A percentile compares a stretch with the other conserved stretches of the same genome.
phyloP scores from a whole-genome alignment of 1,140 invertebrate species.

The Mercenaria mercenaria region DNA sequence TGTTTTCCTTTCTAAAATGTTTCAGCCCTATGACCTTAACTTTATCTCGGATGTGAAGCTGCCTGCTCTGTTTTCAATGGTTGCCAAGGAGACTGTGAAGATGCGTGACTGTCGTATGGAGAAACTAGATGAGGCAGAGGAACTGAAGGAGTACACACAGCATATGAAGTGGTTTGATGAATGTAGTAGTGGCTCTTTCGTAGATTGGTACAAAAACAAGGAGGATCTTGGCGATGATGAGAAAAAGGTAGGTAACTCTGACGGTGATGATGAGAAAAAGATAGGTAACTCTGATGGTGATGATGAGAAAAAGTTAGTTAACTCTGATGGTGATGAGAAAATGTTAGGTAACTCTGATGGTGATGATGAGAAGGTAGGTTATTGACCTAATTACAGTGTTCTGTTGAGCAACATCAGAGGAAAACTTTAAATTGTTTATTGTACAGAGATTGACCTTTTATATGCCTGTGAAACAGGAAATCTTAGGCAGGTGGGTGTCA shows the following conservation, averaged over 20 bases:
- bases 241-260: conserved; percentile 74
- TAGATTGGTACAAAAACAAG: conserved; percentile 78
- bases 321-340: conserved; percentile 67
- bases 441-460: no score
- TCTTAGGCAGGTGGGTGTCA: no score
- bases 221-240: conserved; percentile 75
- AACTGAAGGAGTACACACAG: conserved; percentile 81
- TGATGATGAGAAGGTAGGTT: conserved; percentile 78
- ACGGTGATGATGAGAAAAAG: conserved; percentile 77
- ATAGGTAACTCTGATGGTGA: conserved; percentile 56
- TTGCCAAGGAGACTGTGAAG: conserved; percentile 84
- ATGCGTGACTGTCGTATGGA: conserved; percentile 79
- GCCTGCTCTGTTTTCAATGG: conserved; percentile 79
- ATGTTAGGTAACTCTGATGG: conserved; percentile 68
- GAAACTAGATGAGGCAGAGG: conserved; percentile 79
- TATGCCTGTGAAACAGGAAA: no score
- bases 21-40: conserved; percentile 82
- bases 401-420: no score
- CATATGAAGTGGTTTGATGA: conserved; percentile 84
- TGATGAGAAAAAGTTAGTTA: conserved; percentile 79
- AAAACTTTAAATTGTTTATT: no score
- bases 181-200: conserved; percentile 74
- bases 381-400: background rate
- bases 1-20: no score
- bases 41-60: conserved; percentile 83